Evolutionary conservation across 35 echinoderm and acorn worm species (phyloP).

Genomic region (Apostichopus californicus): DNA sequence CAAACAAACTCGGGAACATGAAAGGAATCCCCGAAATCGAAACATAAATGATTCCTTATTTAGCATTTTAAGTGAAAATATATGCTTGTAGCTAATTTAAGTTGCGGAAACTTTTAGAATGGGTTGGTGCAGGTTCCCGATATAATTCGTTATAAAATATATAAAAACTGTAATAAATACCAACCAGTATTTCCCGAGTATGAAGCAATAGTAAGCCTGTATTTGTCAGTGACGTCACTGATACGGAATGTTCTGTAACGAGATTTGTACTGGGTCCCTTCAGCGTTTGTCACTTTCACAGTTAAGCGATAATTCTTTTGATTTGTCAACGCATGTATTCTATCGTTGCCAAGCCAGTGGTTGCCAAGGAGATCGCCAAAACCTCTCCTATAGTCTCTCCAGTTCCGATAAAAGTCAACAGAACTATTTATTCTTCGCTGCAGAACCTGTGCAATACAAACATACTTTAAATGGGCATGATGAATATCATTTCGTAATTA

Average conservation of each 20-base stretch:
- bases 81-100: too few species aligned
- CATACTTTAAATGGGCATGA: too few species aligned
- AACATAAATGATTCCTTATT: too few species aligned
- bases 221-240: constrained; percentile 10
- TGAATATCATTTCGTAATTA: too few species aligned
- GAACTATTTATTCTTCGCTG: constrained; percentile 36
- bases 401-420: constrained; percentile 33
- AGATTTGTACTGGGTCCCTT: not conserved
- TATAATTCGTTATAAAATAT: too few species aligned
- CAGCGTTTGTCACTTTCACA: constrained; percentile 4
- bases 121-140: too few species aligned
- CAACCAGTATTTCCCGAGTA: too few species aligned
- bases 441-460: constrained; percentile 2
- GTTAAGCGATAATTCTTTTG: not conserved
- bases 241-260: constrained; percentile 11
- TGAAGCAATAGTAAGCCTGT: not conserved
- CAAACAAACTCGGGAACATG: too few species aligned
- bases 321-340: constrained; percentile 36
- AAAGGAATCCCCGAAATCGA: too few species aligned
- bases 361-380: constrained; percentile 11
- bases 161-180: too few species aligned
- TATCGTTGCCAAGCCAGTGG: constrained; percentile 52
- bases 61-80: too few species aligned
- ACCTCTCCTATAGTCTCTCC: constrained; percentile 41
- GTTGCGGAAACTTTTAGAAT: too few species aligned